Conservation (phyloP, 2,888 invertebrate species). For the Brachylomia viminalis region DNA sequence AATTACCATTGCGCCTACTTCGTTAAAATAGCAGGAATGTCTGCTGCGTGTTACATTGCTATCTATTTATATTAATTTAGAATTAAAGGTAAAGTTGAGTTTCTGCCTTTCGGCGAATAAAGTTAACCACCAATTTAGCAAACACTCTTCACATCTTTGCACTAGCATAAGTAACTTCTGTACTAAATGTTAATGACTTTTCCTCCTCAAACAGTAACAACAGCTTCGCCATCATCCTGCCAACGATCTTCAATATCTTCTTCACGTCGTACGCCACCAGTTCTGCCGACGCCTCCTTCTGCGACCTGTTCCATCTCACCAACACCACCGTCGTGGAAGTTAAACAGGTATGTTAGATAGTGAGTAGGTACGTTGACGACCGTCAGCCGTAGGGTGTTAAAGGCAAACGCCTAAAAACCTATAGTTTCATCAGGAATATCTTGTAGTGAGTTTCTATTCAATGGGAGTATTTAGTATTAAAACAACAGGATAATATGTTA, state of each 20-base stretch:
- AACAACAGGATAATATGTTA: too few species aligned
- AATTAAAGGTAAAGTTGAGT: background rate
- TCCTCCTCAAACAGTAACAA: constrained; percentile 81
- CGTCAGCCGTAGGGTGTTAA: background rate
- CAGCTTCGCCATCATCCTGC: constrained; percentile 90
- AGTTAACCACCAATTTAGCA: background rate
- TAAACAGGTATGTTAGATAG: constrained; percentile 42
- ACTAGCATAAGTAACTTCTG: background rate
- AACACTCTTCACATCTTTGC: background rate
- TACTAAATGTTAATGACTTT: background rate
- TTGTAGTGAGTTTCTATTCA: too few species aligned
- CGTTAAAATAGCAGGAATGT: background rate
- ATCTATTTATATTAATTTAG: background rate
- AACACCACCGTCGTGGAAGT: constrained; percentile 65
- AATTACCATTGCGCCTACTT: background rate
- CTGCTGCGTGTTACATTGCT: background rate
- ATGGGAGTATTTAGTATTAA: too few species aligned
- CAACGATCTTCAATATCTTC: constrained; percentile 90
- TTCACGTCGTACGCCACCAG: constrained; percentile 83
- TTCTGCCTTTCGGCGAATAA: background rate
- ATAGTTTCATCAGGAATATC: too few species aligned
- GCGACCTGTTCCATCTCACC: constrained; percentile 76
- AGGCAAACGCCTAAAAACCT: background rate
- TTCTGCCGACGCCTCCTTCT: constrained; percentile 77
- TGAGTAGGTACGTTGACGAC: background rate